Conservation (phyloP, 2,888 invertebrate species). For the Metallyticus violacea region DNA sequence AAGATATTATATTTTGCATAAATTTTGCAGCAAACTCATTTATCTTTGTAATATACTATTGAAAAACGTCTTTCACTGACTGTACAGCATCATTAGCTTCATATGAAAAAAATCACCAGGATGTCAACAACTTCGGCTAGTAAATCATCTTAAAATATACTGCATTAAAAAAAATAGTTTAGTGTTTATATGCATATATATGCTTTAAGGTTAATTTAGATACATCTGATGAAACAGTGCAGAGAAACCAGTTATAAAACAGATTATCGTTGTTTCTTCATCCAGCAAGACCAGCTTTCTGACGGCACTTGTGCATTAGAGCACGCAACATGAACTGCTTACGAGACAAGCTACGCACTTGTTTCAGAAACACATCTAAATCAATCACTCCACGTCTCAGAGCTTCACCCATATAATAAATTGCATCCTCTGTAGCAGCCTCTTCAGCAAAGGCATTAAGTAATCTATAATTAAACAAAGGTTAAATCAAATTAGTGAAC, state of each 20-base stretch:
- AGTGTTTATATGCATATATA: background rate
- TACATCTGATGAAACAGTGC: background rate
- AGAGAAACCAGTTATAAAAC: background rate
- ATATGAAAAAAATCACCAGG: background rate
- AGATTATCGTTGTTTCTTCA: conserved; percentile 24
- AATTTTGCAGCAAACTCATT: background rate
- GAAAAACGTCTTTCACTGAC: background rate
- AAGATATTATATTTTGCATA: background rate
- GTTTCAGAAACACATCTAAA: conserved; percentile 93
- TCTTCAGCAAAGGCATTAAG: conserved; percentile 95
- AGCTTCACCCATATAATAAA: conserved; percentile 96
- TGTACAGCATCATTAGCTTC: background rate
- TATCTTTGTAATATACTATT: background rate
- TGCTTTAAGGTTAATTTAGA: background rate
- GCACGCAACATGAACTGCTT: conserved; percentile 95
- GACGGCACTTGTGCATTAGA: conserved; percentile 93
- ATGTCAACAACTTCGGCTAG: background rate
- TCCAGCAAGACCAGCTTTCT: conserved; percentile 71
- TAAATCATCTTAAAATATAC: background rate
- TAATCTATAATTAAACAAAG: conserved; percentile 56
- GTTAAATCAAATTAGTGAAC: background rate
- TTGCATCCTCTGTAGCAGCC: conserved; percentile 96
- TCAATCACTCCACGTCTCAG: conserved; percentile 89
- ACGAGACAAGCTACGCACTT: conserved; percentile 91
- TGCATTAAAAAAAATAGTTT: background rate